These are phyloP conservation scores for Ichneumoninae sp. DNA, from an alignment of 2,888 invertebrate genomes.

Conservation along the genomic window DNA sequence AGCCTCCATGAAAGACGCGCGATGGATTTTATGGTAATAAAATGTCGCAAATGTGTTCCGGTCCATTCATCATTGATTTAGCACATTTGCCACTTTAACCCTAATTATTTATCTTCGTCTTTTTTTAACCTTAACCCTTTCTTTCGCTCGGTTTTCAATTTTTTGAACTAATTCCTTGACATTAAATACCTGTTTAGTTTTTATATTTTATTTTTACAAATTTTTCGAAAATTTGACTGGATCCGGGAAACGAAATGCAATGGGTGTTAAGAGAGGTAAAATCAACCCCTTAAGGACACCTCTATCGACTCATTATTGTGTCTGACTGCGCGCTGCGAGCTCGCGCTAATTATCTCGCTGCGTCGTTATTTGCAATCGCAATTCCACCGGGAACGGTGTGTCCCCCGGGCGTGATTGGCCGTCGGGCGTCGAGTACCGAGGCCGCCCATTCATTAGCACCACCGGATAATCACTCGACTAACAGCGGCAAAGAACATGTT, in stretches of 20 bases:
- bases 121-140: background rate
- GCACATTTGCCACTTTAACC: background rate
- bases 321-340: slow-evolving; percentile 13
- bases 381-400: slow-evolving; percentile 10
- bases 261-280: background rate
- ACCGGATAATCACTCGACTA: slow-evolving; percentile 13
- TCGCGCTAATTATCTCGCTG: slow-evolving; percentile 38
- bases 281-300: slow-evolving; percentile 9
- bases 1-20: no score
- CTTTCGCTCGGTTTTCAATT: background rate
- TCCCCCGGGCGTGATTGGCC: slow-evolving; percentile 47
- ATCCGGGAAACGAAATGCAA: background rate
- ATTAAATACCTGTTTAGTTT: no score
- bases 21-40: no score
- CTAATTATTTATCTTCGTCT: background rate
- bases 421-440: slow-evolving; percentile 35
- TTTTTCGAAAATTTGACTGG: background rate
- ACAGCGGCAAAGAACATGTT: background rate
- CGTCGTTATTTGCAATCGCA: slow-evolving; percentile 51
- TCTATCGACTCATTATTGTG: slow-evolving; percentile 11
- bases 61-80: background rate
- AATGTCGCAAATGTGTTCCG: background rate
- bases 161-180: no score
- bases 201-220: background rate
- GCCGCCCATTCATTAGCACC: slow-evolving; percentile 28